phyloP scores from a whole-genome alignment of 2,888 invertebrate species.

The Pomacea canaliculata region DNA sequence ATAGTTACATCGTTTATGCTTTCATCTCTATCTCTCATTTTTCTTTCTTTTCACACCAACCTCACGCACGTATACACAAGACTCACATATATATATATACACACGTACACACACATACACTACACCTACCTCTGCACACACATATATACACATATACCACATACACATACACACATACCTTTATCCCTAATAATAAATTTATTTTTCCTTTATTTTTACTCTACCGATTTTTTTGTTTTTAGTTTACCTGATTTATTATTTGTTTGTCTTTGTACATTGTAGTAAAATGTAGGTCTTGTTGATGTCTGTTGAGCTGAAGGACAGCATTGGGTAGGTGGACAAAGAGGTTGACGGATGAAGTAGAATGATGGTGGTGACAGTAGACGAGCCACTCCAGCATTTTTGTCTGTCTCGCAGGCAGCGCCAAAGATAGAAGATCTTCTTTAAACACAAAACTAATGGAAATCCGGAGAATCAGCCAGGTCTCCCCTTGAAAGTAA shows the following conservation, averaged over 20 bases:
- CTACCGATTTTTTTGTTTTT: no score
- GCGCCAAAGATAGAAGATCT: not conserved
- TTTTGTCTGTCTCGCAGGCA: no score
- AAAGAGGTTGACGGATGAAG: not conserved
- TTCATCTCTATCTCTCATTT: not conserved
- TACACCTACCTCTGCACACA: not conserved
- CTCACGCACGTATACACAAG: no score
- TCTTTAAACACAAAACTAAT: constrained; percentile 3
- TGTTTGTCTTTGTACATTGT: no score
- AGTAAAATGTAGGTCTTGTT: no score
- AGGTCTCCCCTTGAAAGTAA: not conserved
- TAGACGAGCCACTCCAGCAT: no score
- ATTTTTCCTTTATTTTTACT: no score
- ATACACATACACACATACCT: not conserved
- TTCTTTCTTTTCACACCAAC: no score
- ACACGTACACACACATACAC: no score
- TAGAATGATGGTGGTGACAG: no score
- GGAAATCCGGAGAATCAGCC: not conserved
- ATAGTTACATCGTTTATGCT: not conserved
- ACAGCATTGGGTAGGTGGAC: not conserved
- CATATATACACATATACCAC: constrained; percentile 9
- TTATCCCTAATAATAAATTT: not conserved
- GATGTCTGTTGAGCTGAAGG: not conserved
- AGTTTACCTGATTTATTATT: no score
- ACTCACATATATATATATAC: no score